Evolutionary conservation across 2,888 invertebrate genomes (phyloP), one percentile per base, ranked within the genome.

Genomic region (Hirudinaria manillensis): DNA sequence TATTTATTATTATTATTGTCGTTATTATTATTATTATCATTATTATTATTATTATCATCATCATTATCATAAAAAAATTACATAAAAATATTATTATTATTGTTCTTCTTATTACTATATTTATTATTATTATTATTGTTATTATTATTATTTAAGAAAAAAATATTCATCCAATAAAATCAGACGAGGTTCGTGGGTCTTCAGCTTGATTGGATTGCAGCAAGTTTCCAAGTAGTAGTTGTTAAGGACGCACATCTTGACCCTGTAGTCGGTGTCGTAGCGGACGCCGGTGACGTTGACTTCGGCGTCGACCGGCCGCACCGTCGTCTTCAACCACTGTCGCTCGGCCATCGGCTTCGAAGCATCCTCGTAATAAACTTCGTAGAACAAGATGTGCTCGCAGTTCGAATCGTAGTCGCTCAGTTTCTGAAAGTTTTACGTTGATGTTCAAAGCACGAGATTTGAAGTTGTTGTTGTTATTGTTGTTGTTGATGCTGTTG

Each of bases 311-410:
- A 29, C 27, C 19, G 72, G 56, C 27, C 7, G 53, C 1, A 32
- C 72, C n/a, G 72, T 29, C 34, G 53, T 36, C 36, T 68, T 68
- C 55, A 72, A 29, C 72, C 72, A 72, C 61, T 61, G 61, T n/a
- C 29, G 7, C 24, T 61, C 29, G 7, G 72, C 19, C 29, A 29
- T 53, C 21, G 72, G n/a, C 21, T 29, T 21, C 16, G 72, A 53
- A 13, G 72, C n/a, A n/a, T 45, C 51, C 29, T 72, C 32, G 72
- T 72, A 72, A 29, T 29, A 55, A 55, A 72, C 29, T 24, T 72
- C 53, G 56, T 53, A 72, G 55, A 7, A 53, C 53, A 72, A 10
- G n/a, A 72, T 24, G n/a, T 53, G 19, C n/a, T 53, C 72, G 34
- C 72, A 72, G 34, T 72, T 72, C 6, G 72, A 55, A 2, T 51